Evolutionary conservation across 2,113 vertebrate species (phyloP).

Genomic region (Balaeniceps rex): DNA sequence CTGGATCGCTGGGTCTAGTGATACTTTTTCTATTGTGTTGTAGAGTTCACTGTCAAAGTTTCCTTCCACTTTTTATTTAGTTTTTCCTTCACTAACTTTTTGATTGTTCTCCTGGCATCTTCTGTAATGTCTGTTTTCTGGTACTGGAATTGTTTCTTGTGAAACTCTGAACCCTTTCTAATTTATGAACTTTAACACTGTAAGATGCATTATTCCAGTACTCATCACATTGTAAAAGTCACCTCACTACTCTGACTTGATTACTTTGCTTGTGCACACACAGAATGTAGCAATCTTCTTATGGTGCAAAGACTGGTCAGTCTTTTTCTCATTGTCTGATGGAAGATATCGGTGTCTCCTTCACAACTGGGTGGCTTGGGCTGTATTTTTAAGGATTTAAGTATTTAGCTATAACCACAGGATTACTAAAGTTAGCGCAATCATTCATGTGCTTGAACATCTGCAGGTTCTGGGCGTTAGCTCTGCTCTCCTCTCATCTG

Average conservation of each 20-base stretch:
- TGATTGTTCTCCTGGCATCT: neutral
- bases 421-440: neutral
- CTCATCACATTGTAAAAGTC: neutral
- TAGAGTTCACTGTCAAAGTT: neutral
- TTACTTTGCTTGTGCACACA: neutral
- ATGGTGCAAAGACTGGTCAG: neutral
- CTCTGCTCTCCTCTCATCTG: neutral
- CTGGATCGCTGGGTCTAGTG: neutral
- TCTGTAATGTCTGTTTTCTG: neutral
- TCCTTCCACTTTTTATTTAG: neutral
- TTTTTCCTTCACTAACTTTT: neutral
- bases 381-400: neutral
- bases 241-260: neutral
- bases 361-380: neutral
- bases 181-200: neutral
- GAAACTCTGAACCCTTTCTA: neutral
- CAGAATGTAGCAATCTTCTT: neutral
- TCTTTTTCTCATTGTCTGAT: neutral
- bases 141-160: neutral
- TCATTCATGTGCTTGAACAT: neutral
- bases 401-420: neutral
- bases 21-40: neutral
- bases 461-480: neutral
- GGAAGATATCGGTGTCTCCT: neutral
- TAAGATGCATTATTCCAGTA: neutral